Evolutionary conservation across 2,797 vertebrate species (phyloP), one percentile per base, ranked within the genome.

Genomic region (Tenualosa ilisha): DNA sequence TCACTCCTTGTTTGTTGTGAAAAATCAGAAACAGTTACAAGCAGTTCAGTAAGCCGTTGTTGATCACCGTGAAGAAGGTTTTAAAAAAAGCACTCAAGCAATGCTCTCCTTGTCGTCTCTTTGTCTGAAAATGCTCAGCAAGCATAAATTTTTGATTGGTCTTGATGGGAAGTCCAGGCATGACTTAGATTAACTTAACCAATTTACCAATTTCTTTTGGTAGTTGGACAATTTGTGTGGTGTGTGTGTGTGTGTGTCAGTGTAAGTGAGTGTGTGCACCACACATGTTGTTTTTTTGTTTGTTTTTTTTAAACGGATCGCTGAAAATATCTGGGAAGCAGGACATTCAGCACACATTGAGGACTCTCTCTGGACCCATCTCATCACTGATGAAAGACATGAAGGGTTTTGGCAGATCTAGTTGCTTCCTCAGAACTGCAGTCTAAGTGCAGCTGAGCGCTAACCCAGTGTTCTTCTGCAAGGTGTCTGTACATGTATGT

Each of bases 1-100:
- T 72, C 12, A 3, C 5, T 12, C 7, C 2, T 3, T 40, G 65
- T 68, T 31, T 68, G 20, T 9, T 13, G 26, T 26, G 26, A 40
- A 40, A 95, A 95, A 95, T 95, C 86, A 88, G 89, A 94, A 92
- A 89, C 93, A 95, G 94, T 91, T 93, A 93, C 93, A 90, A 94
- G 94, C 51, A 53, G 51, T 53, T 53, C 94, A 94, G 92, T 72
- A 91, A 93, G 93, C 91, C 90, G n/a, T 92, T 86, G 90, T 89
- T 90, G 90, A 82, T 93, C 91, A 91, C 90, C 92, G 87, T 95
- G 93, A 94, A 94, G 17, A 53, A 53, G 51, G 51, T 13, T 59
- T 59, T 5, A 91, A 94, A 91, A 85, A 3, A 1, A 72, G 15
- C 31, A 72, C 84, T 86, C 50, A 86, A 75, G 40, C 79, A 22